These are phyloP conservation scores for Discoglossus pictus DNA, from an alignment of 2,797 vertebrate species.

Conservation along the genomic window DNA sequence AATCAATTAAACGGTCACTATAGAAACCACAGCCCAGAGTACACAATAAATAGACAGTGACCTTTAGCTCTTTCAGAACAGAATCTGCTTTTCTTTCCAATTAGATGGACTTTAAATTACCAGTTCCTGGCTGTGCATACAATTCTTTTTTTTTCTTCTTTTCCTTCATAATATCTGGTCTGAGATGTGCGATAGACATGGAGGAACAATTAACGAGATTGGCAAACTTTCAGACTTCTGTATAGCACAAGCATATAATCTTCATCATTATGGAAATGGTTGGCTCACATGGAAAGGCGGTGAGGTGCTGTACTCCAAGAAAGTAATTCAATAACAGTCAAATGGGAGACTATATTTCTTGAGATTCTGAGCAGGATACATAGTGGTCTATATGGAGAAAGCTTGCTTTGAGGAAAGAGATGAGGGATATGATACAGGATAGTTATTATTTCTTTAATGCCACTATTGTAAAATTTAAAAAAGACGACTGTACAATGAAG, in stretches of 20 bases:
- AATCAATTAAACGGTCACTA: slow-evolving; percentile 35
- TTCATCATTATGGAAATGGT: too few species aligned
- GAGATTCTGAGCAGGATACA: too few species aligned
- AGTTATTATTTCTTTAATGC: too few species aligned
- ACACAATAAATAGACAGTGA: slow-evolving; percentile 34
- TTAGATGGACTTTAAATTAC: slow-evolving; percentile 26
- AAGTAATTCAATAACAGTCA: too few species aligned
- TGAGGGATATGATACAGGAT: too few species aligned
- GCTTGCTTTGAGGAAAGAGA: too few species aligned
- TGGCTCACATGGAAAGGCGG: too few species aligned
- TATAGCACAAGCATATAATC: not conserved
- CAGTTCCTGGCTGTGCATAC: slow-evolving; percentile 16
- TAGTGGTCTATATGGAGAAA: too few species aligned
- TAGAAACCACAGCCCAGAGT: slow-evolving; percentile 22
- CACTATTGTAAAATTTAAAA: too few species aligned
- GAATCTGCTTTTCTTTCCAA: slow-evolving; percentile 28
- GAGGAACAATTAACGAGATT: not conserved
- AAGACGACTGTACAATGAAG: too few species aligned
- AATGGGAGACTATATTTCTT: too few species aligned
- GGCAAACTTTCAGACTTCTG: not conserved
- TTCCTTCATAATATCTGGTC: not conserved
- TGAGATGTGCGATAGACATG: not conserved
- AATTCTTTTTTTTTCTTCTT: slow-evolving; percentile 9
- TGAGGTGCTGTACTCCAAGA: too few species aligned
- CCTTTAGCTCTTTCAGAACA: slow-evolving; percentile 38